Conservation (phyloP, 2,113 vertebrate genomes). For the Bubalus kerabau region DNA sequence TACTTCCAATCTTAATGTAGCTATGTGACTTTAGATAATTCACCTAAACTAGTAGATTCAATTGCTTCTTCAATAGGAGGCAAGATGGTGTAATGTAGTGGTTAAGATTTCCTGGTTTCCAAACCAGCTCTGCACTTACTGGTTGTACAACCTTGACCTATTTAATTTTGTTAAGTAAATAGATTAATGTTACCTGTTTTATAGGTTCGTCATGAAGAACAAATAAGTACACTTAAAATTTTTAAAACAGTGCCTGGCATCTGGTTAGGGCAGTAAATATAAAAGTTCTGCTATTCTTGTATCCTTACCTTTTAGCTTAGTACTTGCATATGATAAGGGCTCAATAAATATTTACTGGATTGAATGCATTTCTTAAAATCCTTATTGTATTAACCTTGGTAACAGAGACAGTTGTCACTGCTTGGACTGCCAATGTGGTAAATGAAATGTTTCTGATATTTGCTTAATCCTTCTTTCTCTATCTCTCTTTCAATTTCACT, state of each 20-base stretch:
- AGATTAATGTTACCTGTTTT: neutral
- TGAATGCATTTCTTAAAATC: neutral
- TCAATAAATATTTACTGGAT: neutral
- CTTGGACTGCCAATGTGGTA: neutral
- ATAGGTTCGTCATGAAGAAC: neutral
- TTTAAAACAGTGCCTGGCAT: neutral
- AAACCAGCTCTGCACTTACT: neutral
- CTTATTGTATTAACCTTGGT: neutral
- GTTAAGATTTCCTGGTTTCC: constrained; percentile 9
- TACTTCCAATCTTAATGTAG: neutral
- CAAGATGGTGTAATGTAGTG: neutral
- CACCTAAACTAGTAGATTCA: neutral
- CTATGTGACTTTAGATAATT: neutral
- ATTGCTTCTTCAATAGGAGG: neutral
- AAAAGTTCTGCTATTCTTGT: neutral
- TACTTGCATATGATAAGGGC: neutral
- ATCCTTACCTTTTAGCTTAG: neutral
- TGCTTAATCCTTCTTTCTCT: neutral
- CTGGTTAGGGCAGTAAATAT: neutral
- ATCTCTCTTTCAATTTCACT: neutral
- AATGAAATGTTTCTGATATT: constrained; percentile 1
- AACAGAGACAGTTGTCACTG: neutral
- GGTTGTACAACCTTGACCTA: neutral
- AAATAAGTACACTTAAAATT: neutral
- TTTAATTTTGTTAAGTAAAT: constrained; percentile 24